Evolutionary conservation across 2,797 vertebrate species (phyloP), one percentile per base, ranked within the genome.

Genomic region (Spinus pinus): DNA sequence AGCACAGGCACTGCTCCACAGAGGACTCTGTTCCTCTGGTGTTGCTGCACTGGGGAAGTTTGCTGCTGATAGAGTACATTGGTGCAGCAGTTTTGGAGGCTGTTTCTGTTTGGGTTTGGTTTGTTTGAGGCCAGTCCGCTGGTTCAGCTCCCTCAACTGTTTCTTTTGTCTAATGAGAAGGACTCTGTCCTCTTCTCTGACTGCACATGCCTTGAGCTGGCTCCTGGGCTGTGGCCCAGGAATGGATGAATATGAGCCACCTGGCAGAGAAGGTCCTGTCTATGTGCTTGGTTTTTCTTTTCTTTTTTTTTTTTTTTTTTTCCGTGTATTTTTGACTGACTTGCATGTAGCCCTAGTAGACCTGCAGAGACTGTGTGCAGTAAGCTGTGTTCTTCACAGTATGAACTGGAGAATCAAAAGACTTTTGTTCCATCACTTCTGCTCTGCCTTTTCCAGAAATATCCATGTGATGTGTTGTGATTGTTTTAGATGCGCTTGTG

Each of bases 1-100:
- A 31, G 46, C 0, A 2, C 0, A 2, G 46, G 58, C 0, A 0
- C 18, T 47, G 51, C 33, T 60, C 49, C 0, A 1, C 13, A 7
- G 33, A n/a, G 46, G 12, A 3, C 33, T 35, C 33, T 2, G 3
- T n/a, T 81, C n/a, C 62, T 86, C 58, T 86, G 41, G 18, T 64
- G 7, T 19, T 56, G 65, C 67, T 78, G 65, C 27, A 1, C 1
- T 0, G 3, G 15, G 18, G 12, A 25, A 24, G 35, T 25, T 75
- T 86, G 37, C 37, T 72, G 73, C 62, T 31, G 51, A 5, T 51
- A 13, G 13, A 22, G 5, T 20, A 4, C 0, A 0, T 37, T 73
- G 62, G 39, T 72, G 22, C 37, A 20, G 53, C 0, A 0, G 10
- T 33, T 88, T 72, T 73, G 64, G 44, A 70, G 4, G 10, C 47